phyloP scores from a whole-genome alignment of 2,113 vertebrate species.

The Spizaetus ornatus region DNA sequence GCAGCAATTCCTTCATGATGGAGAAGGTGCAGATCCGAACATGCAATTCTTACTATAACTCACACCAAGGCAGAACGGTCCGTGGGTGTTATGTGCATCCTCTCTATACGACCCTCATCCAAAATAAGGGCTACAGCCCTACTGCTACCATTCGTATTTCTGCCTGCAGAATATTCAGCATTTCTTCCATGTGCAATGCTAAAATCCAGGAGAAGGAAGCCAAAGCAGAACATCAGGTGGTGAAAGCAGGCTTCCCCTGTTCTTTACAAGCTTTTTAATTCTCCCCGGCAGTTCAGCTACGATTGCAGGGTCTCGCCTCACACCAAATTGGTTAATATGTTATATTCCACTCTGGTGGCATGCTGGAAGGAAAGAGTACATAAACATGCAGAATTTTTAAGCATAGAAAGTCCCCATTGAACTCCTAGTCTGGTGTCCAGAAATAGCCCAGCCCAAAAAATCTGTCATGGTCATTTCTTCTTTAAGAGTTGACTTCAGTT shows the following conservation, averaged over 20 bases:
- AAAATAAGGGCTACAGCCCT: neutral
- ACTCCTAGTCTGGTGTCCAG: neutral
- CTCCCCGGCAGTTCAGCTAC: neutral
- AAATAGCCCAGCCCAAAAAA: neutral
- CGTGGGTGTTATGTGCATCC: neutral
- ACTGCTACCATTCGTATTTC: neutral
- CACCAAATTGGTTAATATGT: accelerated
- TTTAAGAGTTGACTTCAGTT: neutral
- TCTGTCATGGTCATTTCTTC: neutral
- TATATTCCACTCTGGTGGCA: neutral
- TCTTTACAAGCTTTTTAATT: neutral
- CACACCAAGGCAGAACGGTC: accelerated
- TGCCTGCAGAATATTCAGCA: neutral
- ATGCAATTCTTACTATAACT: neutral
- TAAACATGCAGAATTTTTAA: neutral
- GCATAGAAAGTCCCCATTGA: neutral
- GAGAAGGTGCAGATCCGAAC: neutral
- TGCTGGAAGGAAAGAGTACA: neutral
- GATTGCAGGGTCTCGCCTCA: neutral
- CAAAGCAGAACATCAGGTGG: neutral
- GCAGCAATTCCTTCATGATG: neutral
- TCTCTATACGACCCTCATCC: accelerated
- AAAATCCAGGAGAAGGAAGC: neutral
- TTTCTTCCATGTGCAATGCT: neutral
- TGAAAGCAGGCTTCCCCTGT: neutral